Conservation (phyloP, 2,797 vertebrate genomes). For the Esox lucius region DNA sequence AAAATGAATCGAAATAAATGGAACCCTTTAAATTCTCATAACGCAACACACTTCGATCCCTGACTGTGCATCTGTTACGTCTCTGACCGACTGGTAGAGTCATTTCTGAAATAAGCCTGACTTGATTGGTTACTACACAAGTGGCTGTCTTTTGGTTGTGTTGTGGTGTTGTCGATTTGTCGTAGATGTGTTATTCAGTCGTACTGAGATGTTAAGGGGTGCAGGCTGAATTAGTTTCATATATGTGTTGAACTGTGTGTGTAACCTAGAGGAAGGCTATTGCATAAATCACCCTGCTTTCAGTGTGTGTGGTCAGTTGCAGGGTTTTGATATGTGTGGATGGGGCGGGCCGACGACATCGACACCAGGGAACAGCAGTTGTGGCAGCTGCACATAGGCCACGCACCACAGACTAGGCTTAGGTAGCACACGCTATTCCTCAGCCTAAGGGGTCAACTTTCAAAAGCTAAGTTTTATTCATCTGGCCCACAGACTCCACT, state of each 20-base stretch:
- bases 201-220: no score
- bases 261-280: background rate
- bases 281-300: background rate
- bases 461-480: slow-evolving; percentile 2
- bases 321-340: background rate
- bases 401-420: slow-evolving; percentile 22
- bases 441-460: slow-evolving; percentile 30
- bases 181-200: background rate
- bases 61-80: background rate
- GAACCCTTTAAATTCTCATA: no score
- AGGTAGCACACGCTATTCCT: background rate
- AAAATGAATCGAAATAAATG: no score
- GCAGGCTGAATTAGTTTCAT: no score
- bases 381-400: slow-evolving; percentile 59
- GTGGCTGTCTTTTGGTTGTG: background rate
- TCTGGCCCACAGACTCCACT: background rate
- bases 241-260: background rate
- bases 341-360: slow-evolving; percentile 42
- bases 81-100: background rate
- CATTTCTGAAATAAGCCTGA: background rate
- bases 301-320: background rate
- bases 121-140: background rate
- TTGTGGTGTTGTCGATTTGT: background rate
- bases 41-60: background rate
- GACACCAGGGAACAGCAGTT: slow-evolving; percentile 53